phyloP scores from a whole-genome alignment of 2,888 invertebrate species.

The Osmoderma eremita region DNA sequence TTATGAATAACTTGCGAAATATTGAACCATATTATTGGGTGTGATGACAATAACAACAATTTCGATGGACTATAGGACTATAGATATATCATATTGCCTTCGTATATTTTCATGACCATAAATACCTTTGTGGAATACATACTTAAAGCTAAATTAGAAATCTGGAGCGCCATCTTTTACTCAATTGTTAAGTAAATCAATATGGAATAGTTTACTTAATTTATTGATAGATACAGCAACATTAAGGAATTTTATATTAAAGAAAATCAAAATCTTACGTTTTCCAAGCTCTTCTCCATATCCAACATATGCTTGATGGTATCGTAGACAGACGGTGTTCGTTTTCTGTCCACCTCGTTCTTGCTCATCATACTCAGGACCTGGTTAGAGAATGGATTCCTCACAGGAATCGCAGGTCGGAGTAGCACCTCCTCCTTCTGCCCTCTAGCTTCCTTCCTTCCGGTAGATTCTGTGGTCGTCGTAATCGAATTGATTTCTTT shows the following conservation, averaged over 20 bases:
- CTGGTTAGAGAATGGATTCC: conserved; percentile 67
- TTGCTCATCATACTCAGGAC: conserved; percentile 65
- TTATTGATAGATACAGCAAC: neutral
- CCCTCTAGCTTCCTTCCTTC: conserved; percentile 56
- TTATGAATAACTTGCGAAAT: too few species aligned
- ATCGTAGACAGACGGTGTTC: conserved; percentile 67
- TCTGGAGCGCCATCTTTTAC: too few species aligned
- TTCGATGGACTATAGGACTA: too few species aligned
- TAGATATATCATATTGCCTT: too few species aligned
- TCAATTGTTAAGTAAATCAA: too few species aligned
- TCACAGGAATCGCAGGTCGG: conserved; percentile 68
- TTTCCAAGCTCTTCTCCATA: conserved; percentile 66
- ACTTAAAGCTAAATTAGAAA: too few species aligned
- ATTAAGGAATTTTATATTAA: neutral
- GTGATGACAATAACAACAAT: too few species aligned
- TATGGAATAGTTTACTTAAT: too few species aligned
- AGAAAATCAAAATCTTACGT: conserved; percentile 62
- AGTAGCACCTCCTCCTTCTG: conserved; percentile 74
- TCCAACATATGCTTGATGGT: conserved; percentile 69
- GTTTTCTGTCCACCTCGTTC: conserved; percentile 55
- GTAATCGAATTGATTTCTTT: conserved; percentile 37
- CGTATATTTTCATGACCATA: too few species aligned
- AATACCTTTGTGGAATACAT: too few species aligned
- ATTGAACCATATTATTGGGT: too few species aligned
- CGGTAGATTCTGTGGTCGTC: conserved; percentile 44